Base-by-base conservation (phyloP, 2,797 vertebrate species). In the Schizothorax lantsangensis region DNA sequence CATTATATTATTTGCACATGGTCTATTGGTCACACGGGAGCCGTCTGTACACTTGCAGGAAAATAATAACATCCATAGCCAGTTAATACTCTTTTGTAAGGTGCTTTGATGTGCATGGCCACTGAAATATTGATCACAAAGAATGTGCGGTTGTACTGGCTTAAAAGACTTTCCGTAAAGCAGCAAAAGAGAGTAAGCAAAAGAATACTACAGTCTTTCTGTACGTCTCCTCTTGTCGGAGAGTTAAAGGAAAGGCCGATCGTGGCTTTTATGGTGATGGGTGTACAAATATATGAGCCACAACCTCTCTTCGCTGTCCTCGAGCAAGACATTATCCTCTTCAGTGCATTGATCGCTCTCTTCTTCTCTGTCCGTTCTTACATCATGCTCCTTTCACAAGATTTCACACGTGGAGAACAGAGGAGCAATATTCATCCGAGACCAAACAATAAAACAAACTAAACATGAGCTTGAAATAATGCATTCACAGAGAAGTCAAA, bases 321-420 rank as follows among this genome's bases (percentile, higher is more conserved):
- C 23, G 3, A 84, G 47, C 62, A 77, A 78, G 30, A 69, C 74
- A 84, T 84, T 84, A 84, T 78, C 47, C 62, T 84, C n/a, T 79
- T 54, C 36, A 52, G 23, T 23, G 17, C 47, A 30, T 68, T 43
- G 74, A 75, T 78, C 47, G 40, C 15, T 79, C 74, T 69, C 43
- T 30, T 54, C 38, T 26, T 52, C 59, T 78, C 59, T 21, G 10
- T 33, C 74, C 33, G 1, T 66, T 33, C 6, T 66, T 33, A 66
- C 38, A 66, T 68, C 74, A 78, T 15, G 9, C 45, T 78, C 47
- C 4, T n/a, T 69, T 84, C 69, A 54, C 62, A 74, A 64, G 43
- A 49, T 49, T 75, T 84, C 75, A 69, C 74, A 43, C 47, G 15
- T 43, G 3, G 17, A 69, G 33, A 36, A 52, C 45, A 79, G 59